These are phyloP conservation scores for Drosophila macrospina DNA, from an alignment of 2,888 invertebrate genomes.

Conservation along the genomic window DNA sequence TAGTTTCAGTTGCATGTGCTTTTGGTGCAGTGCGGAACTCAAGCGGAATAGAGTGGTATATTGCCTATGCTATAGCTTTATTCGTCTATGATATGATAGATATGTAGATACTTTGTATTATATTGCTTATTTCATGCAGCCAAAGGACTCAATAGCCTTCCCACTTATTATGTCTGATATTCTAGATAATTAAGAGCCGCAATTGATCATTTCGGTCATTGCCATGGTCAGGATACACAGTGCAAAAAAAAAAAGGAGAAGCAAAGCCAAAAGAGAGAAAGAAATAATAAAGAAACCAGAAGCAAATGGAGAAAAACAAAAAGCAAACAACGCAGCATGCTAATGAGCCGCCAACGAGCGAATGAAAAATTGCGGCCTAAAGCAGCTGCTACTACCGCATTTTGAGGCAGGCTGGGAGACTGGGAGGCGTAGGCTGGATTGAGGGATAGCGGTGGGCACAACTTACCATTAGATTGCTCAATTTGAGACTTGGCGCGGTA, in stretches of 20 bases:
- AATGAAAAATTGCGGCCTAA: conserved; percentile 56
- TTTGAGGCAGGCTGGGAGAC: conserved; percentile 30
- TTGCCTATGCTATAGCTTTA: no score
- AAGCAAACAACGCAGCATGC: conserved; percentile 64
- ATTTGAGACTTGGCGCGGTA: conserved; percentile 85
- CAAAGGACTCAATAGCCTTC: no score
- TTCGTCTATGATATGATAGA: no score
- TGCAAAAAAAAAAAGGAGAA: conserved; percentile 18
- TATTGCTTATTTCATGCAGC: no score
- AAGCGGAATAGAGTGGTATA: no score
- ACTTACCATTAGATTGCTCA: conserved; percentile 86
- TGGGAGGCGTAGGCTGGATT: background rate
- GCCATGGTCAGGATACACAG: conserved; percentile 61
- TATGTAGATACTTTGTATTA: no score
- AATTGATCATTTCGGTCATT: conserved; percentile 74
- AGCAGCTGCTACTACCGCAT: conserved; percentile 52
- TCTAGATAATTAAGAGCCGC: conserved; percentile 39
- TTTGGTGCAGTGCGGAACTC: no score
- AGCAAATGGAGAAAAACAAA: conserved; percentile 36
- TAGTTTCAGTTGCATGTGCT: no score
- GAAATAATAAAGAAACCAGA: conserved; percentile 27
- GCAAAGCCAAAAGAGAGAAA: conserved; percentile 18
- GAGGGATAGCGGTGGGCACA: conserved; percentile 26
- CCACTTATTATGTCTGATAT: no score
- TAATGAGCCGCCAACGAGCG: conserved; percentile 69